These are phyloP conservation scores for Hypotaenidia philippensis DNA, from an alignment of 2,797 vertebrate species.

Conservation along the genomic window DNA sequence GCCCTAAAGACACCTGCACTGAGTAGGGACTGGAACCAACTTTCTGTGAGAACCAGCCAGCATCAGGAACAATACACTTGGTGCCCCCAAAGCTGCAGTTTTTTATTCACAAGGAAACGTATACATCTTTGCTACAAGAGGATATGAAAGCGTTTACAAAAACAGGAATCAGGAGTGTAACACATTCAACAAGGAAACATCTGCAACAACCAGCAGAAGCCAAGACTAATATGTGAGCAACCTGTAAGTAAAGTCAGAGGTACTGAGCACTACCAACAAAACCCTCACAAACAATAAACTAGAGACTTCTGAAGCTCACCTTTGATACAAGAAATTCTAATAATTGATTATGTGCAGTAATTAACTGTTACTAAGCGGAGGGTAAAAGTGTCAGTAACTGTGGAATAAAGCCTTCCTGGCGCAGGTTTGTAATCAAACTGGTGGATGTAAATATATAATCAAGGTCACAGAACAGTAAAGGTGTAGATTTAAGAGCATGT, in stretches of 20 bases:
- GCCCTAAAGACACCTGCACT: not conserved
- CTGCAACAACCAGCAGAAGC: slow-evolving; percentile 17
- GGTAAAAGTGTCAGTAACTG: slow-evolving; percentile 35
- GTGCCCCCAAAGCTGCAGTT: not conserved
- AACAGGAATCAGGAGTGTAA: slow-evolving; percentile 48
- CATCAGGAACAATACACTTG: not conserved
- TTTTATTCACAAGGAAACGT: slow-evolving; percentile 30
- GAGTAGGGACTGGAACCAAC: not conserved
- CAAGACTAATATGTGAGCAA: slow-evolving; percentile 17
- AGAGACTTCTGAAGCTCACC: slow-evolving; percentile 8
- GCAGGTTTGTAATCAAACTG: not conserved
- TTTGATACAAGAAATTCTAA: slow-evolving; percentile 31
- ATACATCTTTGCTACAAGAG: slow-evolving; percentile 37
- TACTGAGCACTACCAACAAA: not conserved
- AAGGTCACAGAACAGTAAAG: not conserved
- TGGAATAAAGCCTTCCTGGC: not conserved
- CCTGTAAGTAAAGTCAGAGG: not conserved
- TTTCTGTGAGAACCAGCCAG: not conserved
- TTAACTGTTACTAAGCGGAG: slow-evolving; percentile 24
- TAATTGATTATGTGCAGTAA: slow-evolving; percentile 57
- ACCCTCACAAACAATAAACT: not conserved
- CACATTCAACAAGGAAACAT: slow-evolving; percentile 65
- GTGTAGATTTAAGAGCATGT: not conserved
- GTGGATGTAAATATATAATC: slow-evolving; percentile 14
- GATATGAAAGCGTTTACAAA: slow-evolving; percentile 57